Evolutionary conservation across 2,888 invertebrate genomes (phyloP), one percentile per base, ranked within the genome.

Genomic region (Chesias legatella): DNA sequence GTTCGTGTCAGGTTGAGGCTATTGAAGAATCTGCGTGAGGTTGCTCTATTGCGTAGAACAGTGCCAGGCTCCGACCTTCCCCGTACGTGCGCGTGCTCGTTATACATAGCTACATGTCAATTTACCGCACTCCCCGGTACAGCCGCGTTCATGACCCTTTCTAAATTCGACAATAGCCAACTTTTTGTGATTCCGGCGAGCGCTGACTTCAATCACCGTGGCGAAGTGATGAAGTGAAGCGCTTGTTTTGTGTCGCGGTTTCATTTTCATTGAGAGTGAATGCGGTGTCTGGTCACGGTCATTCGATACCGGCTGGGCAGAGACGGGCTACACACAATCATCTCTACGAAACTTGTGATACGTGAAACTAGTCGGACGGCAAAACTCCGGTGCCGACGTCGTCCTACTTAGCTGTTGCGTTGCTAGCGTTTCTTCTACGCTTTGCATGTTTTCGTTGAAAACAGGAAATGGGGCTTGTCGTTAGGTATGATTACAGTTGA

Each of bases 31-130:
- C 68, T 77, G 78, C 79, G 80, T 79, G 81, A 74, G 65, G 65
- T 55, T 58, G 61, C 74, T 62, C 62, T 60, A 60, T 71, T 60
- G 66, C 69, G 63, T 55, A 71, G 72, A 60, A 61, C 74, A 65
- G 80, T 78, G 67, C 86, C 86, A 79, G 86, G 77, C 81, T 75
- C 84, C 78, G 72, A 62, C 58, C 63, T 73, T 76, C 74, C 73
- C 59, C 60, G 57, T 63, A 64, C 62, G 55, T 55, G 52, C 57
- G 53, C 56, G 56, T 68, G 73, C 69, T 81, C 75, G 75, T 78
- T 81, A 76, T 33, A 40, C 23, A 40, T 63, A 53, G 51, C 45
- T 55, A 53, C 63, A 65, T 62, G 59, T 62, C 68, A 65, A 67
- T 59, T 57, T 55, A 51, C 53, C 51, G 49, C 38, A 55, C 60